Conservation (phyloP, 2,113 vertebrate species). For the Sitta europaea region DNA sequence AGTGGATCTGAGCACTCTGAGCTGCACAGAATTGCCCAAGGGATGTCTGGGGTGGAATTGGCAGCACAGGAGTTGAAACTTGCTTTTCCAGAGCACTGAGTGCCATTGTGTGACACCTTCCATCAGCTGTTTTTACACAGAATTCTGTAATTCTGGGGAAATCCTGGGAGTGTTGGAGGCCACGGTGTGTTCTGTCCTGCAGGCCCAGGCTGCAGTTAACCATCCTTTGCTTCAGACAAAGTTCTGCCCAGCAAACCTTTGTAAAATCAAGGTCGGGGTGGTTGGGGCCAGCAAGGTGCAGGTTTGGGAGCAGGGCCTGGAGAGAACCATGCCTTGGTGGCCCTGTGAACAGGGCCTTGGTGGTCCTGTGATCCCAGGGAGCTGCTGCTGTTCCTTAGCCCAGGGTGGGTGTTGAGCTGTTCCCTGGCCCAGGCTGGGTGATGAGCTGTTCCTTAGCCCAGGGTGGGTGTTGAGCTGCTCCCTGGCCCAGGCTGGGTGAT, state of each 20-base stretch:
- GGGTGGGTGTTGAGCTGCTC: not conserved
- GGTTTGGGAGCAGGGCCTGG: not conserved
- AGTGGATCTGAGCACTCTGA: not conserved
- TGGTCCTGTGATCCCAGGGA: no score
- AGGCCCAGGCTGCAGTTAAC: not conserved
- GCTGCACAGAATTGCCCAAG: not conserved
- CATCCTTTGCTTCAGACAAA: not conserved
- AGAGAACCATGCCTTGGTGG: fast-evolving
- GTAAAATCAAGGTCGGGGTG: not conserved
- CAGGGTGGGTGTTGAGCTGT: no score
- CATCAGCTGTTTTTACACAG: not conserved
- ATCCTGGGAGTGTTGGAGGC: not conserved
- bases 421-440: no score
- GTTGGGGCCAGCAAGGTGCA: not conserved
- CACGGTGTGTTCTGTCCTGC: not conserved
- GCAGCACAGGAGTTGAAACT: not conserved
- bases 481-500: fast-evolving
- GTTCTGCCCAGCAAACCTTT: not conserved
- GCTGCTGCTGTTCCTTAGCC: no score
- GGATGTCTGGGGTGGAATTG: not conserved
- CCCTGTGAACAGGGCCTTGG: no score
- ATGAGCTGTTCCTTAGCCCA: no score
- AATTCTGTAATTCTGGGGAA: not conserved
- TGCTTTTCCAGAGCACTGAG: not conserved
- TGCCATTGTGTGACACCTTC: not conserved